A percentile compares a stretch with the other conserved stretches of the same genome.
These are phyloP conservation scores for Liparis tanakae DNA, from an alignment of 2,797 vertebrate genomes.

Conservation along the genomic window DNA sequence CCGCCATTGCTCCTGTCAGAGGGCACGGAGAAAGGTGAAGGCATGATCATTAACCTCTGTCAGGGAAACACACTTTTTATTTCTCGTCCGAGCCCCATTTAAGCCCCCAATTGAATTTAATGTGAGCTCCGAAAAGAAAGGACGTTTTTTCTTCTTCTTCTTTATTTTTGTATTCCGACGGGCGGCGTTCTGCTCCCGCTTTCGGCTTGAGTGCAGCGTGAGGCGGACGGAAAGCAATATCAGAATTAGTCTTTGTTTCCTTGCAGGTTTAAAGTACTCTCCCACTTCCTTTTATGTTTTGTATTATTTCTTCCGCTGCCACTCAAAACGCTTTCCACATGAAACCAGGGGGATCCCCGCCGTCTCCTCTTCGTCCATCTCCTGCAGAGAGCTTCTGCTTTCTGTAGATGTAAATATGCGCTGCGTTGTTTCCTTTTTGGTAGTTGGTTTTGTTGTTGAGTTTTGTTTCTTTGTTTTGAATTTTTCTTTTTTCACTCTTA, in stretches of 20 bases:
- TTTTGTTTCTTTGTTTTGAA: conserved; percentile 46
- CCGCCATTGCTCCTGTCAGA: conserved; percentile 72
- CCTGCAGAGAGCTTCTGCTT: conserved; percentile 66
- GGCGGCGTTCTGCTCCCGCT: conserved; percentile 36
- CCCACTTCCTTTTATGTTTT: conserved; percentile 1
- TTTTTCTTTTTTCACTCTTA: conserved; percentile 21
- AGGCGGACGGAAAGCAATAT: conserved; percentile 68
- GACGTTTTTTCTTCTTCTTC: conserved; percentile 60
- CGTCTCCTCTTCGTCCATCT: conserved; percentile 68
- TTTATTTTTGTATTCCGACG: conserved; percentile 56
- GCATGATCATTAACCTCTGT: conserved; percentile 75
- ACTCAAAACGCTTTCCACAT: conserved; percentile 50
- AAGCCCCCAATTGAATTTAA: conserved; percentile 70
- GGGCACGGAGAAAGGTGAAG: conserved; percentile 49
- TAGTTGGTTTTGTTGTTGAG: conserved; percentile 73
- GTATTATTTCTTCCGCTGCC: conserved; percentile 2
- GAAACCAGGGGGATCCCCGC: conserved; percentile 54
- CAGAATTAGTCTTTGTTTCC: conserved; percentile 52
- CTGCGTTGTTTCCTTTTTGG: conserved; percentile 78
- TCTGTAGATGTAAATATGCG: conserved; percentile 86
- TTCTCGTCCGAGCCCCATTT: conserved; percentile 62
- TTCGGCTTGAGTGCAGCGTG: conserved; percentile 18
- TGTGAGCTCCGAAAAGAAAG: conserved; percentile 61
- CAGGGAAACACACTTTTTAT: conserved; percentile 55
- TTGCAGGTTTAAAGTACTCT: conserved; percentile 41